These are phyloP conservation scores for Cariama cristata DNA, from an alignment of 2,113 vertebrate species.

Conservation along the genomic window DNA sequence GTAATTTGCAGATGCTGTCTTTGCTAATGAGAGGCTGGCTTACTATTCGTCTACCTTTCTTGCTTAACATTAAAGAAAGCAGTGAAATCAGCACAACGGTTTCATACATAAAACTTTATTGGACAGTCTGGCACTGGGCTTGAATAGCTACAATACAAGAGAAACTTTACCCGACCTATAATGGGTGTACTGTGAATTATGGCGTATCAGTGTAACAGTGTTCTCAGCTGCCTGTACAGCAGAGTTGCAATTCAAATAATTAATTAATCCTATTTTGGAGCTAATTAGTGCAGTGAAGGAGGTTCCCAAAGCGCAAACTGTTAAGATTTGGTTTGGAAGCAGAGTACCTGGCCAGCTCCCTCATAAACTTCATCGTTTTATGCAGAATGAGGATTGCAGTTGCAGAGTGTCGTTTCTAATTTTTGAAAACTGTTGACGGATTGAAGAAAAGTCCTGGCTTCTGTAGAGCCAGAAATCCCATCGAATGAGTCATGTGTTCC, in stretches of 20 bases:
- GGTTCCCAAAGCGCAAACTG: not conserved
- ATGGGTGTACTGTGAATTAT: not conserved
- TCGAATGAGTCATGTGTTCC: not conserved
- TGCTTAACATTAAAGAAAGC: not conserved
- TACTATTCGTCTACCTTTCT: not conserved
- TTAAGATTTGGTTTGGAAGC: not conserved
- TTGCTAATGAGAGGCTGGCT: not conserved
- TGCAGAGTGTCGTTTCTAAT: not conserved
- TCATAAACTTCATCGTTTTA: not conserved
- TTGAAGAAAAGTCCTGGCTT: not conserved
- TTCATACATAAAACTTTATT: not conserved
- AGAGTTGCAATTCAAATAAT: not conserved
- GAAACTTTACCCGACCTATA: not conserved
- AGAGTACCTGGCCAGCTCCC: not conserved
- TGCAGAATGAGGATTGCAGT: not conserved
- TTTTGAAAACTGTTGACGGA: not conserved
- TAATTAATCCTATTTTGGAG: not conserved
- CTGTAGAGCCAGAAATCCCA: not conserved
- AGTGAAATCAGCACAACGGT: not conserved
- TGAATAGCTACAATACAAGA: not conserved
- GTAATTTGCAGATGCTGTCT: not conserved
- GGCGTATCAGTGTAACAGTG: not conserved
- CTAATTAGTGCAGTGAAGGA: not conserved
- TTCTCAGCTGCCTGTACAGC: not conserved
- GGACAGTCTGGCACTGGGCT: not conserved